Base-by-base conservation (phyloP, 2,797 vertebrate species). In the Natrix natrix region DNA sequence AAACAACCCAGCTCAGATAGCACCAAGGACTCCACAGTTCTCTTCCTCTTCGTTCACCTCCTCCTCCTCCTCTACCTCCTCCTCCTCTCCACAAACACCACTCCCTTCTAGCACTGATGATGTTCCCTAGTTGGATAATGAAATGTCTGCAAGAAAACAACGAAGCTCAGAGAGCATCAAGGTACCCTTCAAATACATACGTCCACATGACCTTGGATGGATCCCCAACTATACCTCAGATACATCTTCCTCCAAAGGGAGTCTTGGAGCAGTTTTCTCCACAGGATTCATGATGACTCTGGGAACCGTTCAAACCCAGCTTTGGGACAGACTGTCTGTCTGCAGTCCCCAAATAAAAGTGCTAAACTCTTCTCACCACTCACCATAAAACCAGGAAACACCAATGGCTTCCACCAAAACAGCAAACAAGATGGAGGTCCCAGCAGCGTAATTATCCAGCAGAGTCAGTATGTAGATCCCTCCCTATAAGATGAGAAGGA, bases 321-420 rank as follows among this genome's bases (percentile, higher is more conserved):
- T 88, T 88, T 88, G 4, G 74, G 8, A 37, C 74, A 83, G 37
- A 32, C 7, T 57, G 55, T 1, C 1, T 37, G 22, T 5, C n/a
- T 7, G 16, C 87, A 59, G 0, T 32, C 37, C 28, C 1, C 60
- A 7, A 12, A 52, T 28, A 69, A 69, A 37, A n/a, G 16, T 8
- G 8, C 37, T 56, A 5, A 32, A 63, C 60, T 69, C 13, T 26
- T 14, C 22, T 6, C 2, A 43, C 26, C 52, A 91, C 98, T 92
- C 97, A 99, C 99, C 99, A 69, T 99, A 99, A 97, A 99, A 99
- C 99, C 99, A 99, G n/a, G 99, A 99, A 88, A 99, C 99, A 57
- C 99, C 99, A 3, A 99, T 99, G 94, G 99, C 98, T 95, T 99
- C 99, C 95, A 99, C 98, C 94, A 99, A 97, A 93, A 99, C 99